phyloP scores from a whole-genome alignment of 1,140 invertebrate genomes.

The Heliconius melpomene region DNA sequence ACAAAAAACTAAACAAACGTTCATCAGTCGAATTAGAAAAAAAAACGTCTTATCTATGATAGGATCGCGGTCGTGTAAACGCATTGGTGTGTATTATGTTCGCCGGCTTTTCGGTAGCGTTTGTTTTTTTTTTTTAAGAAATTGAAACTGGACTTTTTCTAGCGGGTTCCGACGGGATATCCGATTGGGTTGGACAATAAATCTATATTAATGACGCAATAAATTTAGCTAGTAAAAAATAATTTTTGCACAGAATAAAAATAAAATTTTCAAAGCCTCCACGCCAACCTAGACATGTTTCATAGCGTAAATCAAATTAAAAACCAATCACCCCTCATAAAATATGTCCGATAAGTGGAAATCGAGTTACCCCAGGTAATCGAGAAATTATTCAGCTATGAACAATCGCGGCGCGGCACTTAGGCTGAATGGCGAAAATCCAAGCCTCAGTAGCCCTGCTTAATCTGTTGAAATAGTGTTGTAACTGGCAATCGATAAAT shows the following conservation, averaged over 20 bases:
- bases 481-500: slow-evolving; percentile 39
- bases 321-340: slow-evolving; percentile 34
- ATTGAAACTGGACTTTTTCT: slow-evolving; percentile 58
- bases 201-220: slow-evolving; percentile 10
- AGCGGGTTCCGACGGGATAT: slow-evolving; percentile 37
- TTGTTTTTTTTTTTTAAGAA: slow-evolving; percentile 50
- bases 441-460: slow-evolving; percentile 39
- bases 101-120: slow-evolving; percentile 72
- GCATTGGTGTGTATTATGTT: slow-evolving; percentile 72
- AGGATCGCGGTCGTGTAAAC: slow-evolving; percentile 77
- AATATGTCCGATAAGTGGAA: slow-evolving; percentile 41
- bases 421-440: slow-evolving; percentile 40
- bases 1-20: slow-evolving; percentile 59
- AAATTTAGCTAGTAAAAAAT: neutral
- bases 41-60: slow-evolving; percentile 75
- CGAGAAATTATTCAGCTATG: slow-evolving; percentile 42
- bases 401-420: slow-evolving; percentile 34
- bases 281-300: slow-evolving; percentile 15
- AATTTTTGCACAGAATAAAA: neutral
- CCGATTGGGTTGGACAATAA: slow-evolving; percentile 24
- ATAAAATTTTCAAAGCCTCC: neutral
- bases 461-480: slow-evolving; percentile 41
- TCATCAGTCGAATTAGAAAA: slow-evolving; percentile 66
- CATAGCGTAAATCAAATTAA: slow-evolving; percentile 33
- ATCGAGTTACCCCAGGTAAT: slow-evolving; percentile 42